Evolutionary conservation across 2,797 vertebrate species (phyloP).

Genomic region (Thripadectes ignobilis): DNA sequence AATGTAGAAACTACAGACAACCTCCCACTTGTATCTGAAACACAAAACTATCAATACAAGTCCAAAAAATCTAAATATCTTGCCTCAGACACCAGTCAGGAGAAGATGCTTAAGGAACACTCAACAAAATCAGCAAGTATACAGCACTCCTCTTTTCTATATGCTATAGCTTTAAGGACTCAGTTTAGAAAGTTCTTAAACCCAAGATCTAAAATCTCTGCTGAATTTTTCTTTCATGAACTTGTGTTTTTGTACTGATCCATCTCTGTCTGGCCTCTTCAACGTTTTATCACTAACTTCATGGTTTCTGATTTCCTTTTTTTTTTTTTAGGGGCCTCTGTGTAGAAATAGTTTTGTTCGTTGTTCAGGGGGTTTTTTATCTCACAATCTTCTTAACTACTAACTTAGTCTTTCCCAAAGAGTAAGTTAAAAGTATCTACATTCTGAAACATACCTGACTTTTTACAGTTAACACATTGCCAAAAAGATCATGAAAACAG

Average conservation of each 20-base stretch:
- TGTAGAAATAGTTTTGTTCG: neutral
- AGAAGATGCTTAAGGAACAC: neutral
- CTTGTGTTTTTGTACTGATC: neutral
- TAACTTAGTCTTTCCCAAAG: neutral
- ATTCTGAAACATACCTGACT: neutral
- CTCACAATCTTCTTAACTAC: neutral
- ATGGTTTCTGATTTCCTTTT: neutral
- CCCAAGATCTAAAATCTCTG: rapidly evolving
- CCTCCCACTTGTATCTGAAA: neutral
- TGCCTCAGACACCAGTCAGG: neutral
- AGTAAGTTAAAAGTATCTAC: neutral
- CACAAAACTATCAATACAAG: neutral
- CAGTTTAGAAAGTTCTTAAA: neutral
- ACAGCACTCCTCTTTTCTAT: neutral
- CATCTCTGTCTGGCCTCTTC: rapidly evolving
- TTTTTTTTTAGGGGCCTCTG: rapidly evolving
- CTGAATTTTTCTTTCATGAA: neutral
- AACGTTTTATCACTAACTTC: neutral
- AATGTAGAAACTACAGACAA: neutral
- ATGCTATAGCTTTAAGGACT: neutral
- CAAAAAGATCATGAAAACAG: neutral
- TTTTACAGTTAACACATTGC: neutral
- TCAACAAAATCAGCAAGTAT: neutral
- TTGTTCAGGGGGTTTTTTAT: neutral
- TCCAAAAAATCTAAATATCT: neutral